These are phyloP conservation scores for Dinocampus coccinellae DNA, from an alignment of 2,888 invertebrate species.

Conservation along the genomic window DNA sequence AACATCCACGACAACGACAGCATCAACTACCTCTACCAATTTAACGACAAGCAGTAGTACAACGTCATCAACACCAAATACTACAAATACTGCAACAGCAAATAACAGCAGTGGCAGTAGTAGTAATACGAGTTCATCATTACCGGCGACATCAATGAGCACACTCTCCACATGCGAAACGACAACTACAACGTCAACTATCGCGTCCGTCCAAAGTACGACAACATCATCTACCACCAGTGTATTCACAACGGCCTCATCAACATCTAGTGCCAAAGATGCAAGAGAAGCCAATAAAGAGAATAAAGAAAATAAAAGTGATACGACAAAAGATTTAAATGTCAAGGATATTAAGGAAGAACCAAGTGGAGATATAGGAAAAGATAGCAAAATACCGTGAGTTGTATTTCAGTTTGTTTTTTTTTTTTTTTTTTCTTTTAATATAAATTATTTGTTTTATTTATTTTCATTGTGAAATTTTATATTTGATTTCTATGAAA, in stretches of 20 bases:
- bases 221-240: conserved; percentile 54
- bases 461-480: not conserved
- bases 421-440: not conserved
- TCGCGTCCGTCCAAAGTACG: conserved; percentile 54
- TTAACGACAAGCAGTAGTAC: conserved; percentile 54
- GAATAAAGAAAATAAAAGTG: conserved; percentile 74
- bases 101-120: not conserved
- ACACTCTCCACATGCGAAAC: conserved; percentile 44
- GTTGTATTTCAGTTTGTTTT: conserved; percentile 42
- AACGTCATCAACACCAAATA: conserved; percentile 48
- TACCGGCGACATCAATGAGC: conserved; percentile 23
- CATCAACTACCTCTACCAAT: conserved; percentile 40
- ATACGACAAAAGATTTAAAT: conserved; percentile 69
- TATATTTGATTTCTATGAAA: conserved; percentile 15
- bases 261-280: conserved; percentile 57
- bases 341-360: conserved; percentile 61
- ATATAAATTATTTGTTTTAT: not conserved
- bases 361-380: conserved; percentile 56
- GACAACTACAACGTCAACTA: conserved; percentile 44
- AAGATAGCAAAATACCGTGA: conserved; percentile 60
- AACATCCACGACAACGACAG: conserved; percentile 51
- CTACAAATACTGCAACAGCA: not conserved
- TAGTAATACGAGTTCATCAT: conserved; percentile 48
- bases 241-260: conserved; percentile 43
- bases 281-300: conserved; percentile 73